Evolutionary conservation across 2,888 invertebrate genomes (phyloP), one percentile per base, ranked within the genome.

Genomic region (Thymelicus sylvestris): DNA sequence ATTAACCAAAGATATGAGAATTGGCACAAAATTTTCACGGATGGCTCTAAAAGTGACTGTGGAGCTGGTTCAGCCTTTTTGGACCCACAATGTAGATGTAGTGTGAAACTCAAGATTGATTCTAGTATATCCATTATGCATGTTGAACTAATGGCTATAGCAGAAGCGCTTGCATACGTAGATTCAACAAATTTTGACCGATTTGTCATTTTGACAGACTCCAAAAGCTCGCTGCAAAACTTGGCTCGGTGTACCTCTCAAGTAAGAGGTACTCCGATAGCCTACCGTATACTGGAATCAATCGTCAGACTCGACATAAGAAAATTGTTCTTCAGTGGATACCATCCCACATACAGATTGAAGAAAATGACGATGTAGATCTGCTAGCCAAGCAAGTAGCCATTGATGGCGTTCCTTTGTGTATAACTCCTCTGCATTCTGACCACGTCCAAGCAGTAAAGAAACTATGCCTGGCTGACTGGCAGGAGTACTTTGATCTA

Each of bases 221-320:
- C 73, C 47, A 73, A 69, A 67, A 73, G 74, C 52, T 67, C 73
- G 6, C 63, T 75, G 12, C 73, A 72, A 64, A 72, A 72, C 62
- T 50, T 74, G 60, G 74, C 72, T 74, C 73, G 74, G 13, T 74
- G 72, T 61, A 55, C 74, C 74, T 74, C 73, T 65, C 47, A 44
- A 8, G 50, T 31, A 39, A 62, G 74, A 74, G 74, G 74, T 15
- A 41, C 55, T 48, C 74, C 74, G 68, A 72, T 74, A 64, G 75
- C 76, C 55, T 76, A 73, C 47, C 8, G 24, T 0, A 73, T 76
- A 47, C 57, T 74, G n/a, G 73, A 75, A 7, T 64, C 62, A 39
- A 72, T 7, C 55, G 73, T 19, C 38, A 52, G 47, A 7, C 44
- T 15, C 24, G 41, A 0, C 7, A 57, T 0, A 72, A 74, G 50